Conservation (phyloP, 2,888 invertebrate genomes). For the Selenia dentaria region DNA sequence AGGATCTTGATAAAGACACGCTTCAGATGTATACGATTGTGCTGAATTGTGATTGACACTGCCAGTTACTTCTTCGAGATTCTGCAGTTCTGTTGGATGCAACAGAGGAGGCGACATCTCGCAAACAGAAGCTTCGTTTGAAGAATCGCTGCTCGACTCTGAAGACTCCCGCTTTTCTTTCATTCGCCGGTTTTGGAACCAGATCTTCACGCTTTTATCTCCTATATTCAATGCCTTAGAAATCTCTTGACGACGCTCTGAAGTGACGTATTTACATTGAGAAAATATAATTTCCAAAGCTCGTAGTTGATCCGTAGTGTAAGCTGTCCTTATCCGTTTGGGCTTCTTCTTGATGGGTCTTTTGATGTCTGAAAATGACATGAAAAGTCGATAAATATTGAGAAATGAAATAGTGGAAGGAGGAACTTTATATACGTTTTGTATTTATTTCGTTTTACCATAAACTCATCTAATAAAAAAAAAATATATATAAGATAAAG, state of each 20-base stretch:
- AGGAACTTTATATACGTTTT: too few species aligned
- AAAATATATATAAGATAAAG: too few species aligned
- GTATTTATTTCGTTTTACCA: too few species aligned
- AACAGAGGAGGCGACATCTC: conserved; percentile 22
- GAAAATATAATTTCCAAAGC: conserved; percentile 81
- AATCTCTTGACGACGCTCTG: conserved; percentile 87
- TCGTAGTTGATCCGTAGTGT: conserved; percentile 88
- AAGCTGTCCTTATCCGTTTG: conserved; percentile 90
- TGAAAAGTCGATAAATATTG: too few species aligned
- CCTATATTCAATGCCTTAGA: conserved; percentile 85
- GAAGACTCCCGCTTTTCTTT: conserved; percentile 85
- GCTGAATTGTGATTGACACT: neutral
- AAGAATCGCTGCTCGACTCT: conserved; percentile 53
- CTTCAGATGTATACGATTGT: neutral
- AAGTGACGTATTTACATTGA: conserved; percentile 86
- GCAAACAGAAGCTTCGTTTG: conserved; percentile 37
- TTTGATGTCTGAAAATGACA: conserved; percentile 37
- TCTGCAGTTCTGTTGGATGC: conserved; percentile 4
- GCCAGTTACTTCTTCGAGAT: neutral
- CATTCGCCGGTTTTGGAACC: conserved; percentile 94
- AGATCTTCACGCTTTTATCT: conserved; percentile 91
- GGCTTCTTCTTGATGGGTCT: conserved; percentile 58
- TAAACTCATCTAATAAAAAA: too few species aligned
- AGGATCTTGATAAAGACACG: conserved; percentile 1
- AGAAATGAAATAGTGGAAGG: too few species aligned